Percentiles rank a stretch among this genome's conserved stretches.
These are phyloP conservation scores for Schizothorax lantsangensis DNA, from an alignment of 2,797 vertebrate genomes.

Conservation along the genomic window DNA sequence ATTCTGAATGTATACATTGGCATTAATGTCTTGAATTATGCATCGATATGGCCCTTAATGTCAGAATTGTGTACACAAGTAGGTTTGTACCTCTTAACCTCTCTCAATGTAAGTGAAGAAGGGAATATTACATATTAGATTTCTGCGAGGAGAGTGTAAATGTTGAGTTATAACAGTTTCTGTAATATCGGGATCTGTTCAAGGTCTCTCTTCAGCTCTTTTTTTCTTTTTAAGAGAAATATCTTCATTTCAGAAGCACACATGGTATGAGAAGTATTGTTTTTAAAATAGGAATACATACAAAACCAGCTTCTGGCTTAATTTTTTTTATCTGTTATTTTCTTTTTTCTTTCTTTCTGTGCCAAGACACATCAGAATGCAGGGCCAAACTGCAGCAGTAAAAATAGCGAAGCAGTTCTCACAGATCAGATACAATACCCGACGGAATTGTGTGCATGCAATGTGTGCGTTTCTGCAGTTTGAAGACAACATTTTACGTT, in stretches of 20 bases:
- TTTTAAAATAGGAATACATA: constrained; percentile 50
- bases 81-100: constrained; percentile 36
- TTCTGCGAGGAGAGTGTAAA: constrained; percentile 58
- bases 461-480: constrained; percentile 38
- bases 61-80: constrained; percentile 44
- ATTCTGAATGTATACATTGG: constrained; percentile 46
- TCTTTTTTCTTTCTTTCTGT: constrained; percentile 50
- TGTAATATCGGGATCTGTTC: constrained; percentile 32
- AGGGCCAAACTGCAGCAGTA: constrained; percentile 58
- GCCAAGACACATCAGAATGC: constrained; percentile 63
- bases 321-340: constrained; percentile 47
- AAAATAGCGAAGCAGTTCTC: constrained; percentile 64
- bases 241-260: constrained; percentile 61
- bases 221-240: constrained; percentile 52
- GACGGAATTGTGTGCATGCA: constrained; percentile 64
- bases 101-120: constrained; percentile 45
- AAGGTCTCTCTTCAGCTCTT: constrained; percentile 10
- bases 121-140: constrained; percentile 53
- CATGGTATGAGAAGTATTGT: constrained; percentile 55
- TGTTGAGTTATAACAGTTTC: constrained; percentile 57
- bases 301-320: constrained; percentile 67
- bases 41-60: constrained; percentile 47
- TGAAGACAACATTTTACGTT: background rate
- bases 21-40: constrained; percentile 53
- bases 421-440: constrained; percentile 64